These are phyloP conservation scores for Drosophila rufa DNA, from an alignment of 1,140 invertebrate genomes.

Conservation along the genomic window DNA sequence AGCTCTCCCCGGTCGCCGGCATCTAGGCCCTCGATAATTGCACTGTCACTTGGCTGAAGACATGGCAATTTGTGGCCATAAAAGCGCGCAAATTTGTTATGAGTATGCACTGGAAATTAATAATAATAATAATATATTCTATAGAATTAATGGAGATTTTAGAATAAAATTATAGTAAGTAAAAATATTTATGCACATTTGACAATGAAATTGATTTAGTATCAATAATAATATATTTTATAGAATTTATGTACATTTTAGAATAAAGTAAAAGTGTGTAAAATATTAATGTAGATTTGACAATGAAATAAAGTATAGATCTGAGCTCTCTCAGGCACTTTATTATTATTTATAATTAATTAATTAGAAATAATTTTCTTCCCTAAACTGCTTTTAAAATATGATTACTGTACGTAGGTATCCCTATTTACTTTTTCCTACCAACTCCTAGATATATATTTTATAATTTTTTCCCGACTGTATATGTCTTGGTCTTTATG, in stretches of 20 bases:
- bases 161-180: neutral
- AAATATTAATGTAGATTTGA: neutral
- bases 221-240: no score
- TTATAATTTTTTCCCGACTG: constrained; percentile 16
- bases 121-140: no score
- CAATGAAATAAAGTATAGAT: neutral
- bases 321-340: no score
- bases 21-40: constrained; percentile 73
- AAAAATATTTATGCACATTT: neutral
- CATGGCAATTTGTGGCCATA: constrained; percentile 82
- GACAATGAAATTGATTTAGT: neutral
- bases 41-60: constrained; percentile 82
- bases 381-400: neutral
- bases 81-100: constrained; percentile 83
- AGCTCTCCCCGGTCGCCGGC: constrained; percentile 11
- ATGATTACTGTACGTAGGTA: no score
- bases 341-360: no score
- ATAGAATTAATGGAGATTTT: neutral
- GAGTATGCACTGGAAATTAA: constrained; percentile 34
- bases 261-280: neutral
- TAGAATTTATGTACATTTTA: neutral
- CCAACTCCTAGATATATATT: neutral
- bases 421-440: no score
- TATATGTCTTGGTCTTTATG: constrained; percentile 35
- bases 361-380: no score